Evolutionary conservation across 2,888 invertebrate species (phyloP).

Genomic region (Tipula unca): DNA sequence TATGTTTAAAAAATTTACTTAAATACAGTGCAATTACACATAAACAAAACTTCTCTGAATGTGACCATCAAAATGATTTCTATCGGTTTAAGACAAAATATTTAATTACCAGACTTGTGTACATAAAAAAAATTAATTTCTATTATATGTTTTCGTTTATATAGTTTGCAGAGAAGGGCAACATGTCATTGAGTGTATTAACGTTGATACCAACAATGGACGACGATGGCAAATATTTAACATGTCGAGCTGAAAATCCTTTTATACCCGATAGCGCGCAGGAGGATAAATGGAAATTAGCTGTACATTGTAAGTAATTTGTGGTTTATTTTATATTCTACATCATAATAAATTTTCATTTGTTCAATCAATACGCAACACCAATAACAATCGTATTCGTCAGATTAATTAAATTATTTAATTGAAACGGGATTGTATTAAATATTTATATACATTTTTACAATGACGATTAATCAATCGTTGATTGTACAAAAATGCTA

Average conservation of each 20-base stretch:
- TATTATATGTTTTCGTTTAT: background rate
- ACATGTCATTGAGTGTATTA: conserved; percentile 75
- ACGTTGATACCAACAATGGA: conserved; percentile 75
- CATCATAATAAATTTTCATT: background rate
- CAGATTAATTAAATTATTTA: background rate
- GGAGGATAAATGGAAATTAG: conserved; percentile 79
- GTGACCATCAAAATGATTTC: no score
- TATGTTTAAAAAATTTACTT: no score
- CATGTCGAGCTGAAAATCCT: conserved; percentile 82
- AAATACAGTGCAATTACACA: no score
- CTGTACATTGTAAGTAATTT: conserved; percentile 76
- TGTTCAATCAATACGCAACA: background rate
- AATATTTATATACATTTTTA: background rate
- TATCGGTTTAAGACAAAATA: no score
- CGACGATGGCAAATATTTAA: conserved; percentile 83
- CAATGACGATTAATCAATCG: background rate
- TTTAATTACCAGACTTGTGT: no score
- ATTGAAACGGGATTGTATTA: background rate
- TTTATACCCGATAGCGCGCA: conserved; percentile 71
- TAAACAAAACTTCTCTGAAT: no score
- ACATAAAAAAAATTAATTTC: no score
- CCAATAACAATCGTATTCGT: background rate
- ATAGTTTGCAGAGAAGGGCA: conserved; percentile 73
- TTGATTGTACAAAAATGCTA: background rate
- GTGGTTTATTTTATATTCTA: background rate